Percentiles rank a stretch among this genome's conserved stretches.
These are phyloP conservation scores for Labeo calbasu DNA, from an alignment of 2,797 vertebrate species.

Conservation along the genomic window DNA sequence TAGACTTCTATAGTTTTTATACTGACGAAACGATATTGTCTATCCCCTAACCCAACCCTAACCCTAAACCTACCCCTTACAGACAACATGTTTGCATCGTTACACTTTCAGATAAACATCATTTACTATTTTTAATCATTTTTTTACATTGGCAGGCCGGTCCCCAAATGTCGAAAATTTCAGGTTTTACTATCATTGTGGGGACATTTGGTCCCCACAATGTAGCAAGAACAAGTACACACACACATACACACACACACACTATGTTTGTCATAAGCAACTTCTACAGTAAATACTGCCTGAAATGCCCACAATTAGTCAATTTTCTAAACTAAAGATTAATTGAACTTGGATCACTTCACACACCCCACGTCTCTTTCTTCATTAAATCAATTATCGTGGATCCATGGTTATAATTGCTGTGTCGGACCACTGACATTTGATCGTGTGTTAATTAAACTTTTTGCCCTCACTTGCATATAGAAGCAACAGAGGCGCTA, in stretches of 20 bases:
- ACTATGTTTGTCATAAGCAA: neutral
- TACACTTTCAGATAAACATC: too few species aligned
- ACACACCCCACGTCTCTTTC: neutral
- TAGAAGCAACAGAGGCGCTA: constrained; percentile 10
- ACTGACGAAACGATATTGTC: too few species aligned
- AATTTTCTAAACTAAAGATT: constrained; percentile 9
- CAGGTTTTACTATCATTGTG: too few species aligned
- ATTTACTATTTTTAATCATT: too few species aligned
- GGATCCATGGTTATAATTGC: constrained; percentile 17
- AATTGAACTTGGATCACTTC: constrained; percentile 19
- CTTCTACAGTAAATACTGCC: neutral
- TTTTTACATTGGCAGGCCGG: too few species aligned
- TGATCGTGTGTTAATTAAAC: constrained; percentile 30
- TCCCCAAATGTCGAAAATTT: too few species aligned
- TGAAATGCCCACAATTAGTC: neutral
- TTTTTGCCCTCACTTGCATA: constrained; percentile 26
- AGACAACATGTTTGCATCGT: too few species aligned
- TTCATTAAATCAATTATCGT: constrained; percentile 18
- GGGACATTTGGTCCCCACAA: too few species aligned
- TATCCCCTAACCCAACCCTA: too few species aligned
- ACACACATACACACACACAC: neutral
- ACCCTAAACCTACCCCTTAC: too few species aligned
- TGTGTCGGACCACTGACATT: constrained; percentile 13
- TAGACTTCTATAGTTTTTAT: too few species aligned
- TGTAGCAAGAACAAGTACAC: too few species aligned